These are phyloP conservation scores for Eurystomus glaucurus DNA, from an alignment of 2,797 vertebrate species.

Conservation along the genomic window DNA sequence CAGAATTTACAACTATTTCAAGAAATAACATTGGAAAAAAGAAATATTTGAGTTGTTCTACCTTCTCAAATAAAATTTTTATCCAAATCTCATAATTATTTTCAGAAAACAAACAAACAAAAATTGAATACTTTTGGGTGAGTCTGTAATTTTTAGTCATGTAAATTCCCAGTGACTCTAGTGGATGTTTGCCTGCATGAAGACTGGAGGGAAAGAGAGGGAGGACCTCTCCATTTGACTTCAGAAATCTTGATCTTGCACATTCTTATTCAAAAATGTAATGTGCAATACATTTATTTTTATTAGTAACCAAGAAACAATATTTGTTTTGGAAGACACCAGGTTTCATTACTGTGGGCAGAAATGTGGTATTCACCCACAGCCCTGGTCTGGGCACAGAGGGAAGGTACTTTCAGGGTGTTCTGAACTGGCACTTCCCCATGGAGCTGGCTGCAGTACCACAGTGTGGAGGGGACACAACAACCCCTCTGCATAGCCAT, in stretches of 20 bases:
- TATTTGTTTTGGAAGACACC: conserved; percentile 68
- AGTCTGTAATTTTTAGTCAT: background rate
- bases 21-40: conserved; percentile 24
- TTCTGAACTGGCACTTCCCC: background rate
- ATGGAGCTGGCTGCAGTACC: rapidly evolving
- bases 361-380: conserved; percentile 3
- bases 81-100: conserved; percentile 22
- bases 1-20: conserved; percentile 51
- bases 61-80: conserved; percentile 55
- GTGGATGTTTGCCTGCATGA: background rate
- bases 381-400: background rate
- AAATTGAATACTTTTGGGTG: background rate
- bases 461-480: background rate
- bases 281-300: conserved; percentile 56
- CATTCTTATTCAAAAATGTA: conserved; percentile 67
- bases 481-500: background rate
- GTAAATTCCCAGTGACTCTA: conserved; percentile 8
- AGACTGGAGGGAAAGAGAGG: background rate
- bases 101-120: background rate
- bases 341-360: conserved; percentile 25
- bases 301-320: conserved; percentile 65
- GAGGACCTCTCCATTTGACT: conserved; percentile 20
- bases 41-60: background rate
- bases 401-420: background rate
- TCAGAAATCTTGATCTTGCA: conserved; percentile 63